Base-by-base conservation (phyloP, 2,888 invertebrate genomes). In the Agriopis marginaria region DNA sequence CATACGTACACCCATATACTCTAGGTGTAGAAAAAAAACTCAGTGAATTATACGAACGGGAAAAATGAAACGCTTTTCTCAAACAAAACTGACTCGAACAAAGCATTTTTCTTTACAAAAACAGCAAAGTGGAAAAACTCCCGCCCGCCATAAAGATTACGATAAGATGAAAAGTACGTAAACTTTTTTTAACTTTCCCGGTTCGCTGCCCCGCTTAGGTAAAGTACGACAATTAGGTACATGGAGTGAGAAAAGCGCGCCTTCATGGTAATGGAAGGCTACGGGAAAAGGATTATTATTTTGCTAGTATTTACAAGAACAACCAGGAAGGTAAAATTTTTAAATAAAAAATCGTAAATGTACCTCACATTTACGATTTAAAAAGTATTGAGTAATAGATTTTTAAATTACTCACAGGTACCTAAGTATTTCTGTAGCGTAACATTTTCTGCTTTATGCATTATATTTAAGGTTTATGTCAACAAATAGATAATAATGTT, bases 141-240 rank as follows among this genome's bases (percentile, higher is more conserved):
- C 67, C 67, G 42, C 54, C 53, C 72, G 63, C 76, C 73, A 78
- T 79, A 78, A 82, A 81, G 75, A 79, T 80, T 79, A 79, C 77
- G 76, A 79, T 75, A 80, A 77, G 59, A 79, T 74, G 68, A 74
- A 74, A 80, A 75, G 74, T 78, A 71, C 71, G 72, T 75, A 65
- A 80, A 78, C 71, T 81, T 84, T 77, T 79, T 73, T 79, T 69
- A 71, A 82, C 73, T 76, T 79, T 70, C 68, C 73, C 71, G 73
- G 76, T 74, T 68, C 63, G 74, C 67, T 75, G 75, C 74, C 73
- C 75, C 76, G 76, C 76, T 82, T 79, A 72, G 69, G 71, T 71
- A 74, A 77, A 77, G 78, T 71, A 77, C 77, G 71, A 77, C 76
- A 79, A 80, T 81, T 82, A 62, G 61, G 51, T 42, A 79, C 72